Base-by-base conservation (phyloP, 2,113 vertebrate genomes). In the Otis tarda region DNA sequence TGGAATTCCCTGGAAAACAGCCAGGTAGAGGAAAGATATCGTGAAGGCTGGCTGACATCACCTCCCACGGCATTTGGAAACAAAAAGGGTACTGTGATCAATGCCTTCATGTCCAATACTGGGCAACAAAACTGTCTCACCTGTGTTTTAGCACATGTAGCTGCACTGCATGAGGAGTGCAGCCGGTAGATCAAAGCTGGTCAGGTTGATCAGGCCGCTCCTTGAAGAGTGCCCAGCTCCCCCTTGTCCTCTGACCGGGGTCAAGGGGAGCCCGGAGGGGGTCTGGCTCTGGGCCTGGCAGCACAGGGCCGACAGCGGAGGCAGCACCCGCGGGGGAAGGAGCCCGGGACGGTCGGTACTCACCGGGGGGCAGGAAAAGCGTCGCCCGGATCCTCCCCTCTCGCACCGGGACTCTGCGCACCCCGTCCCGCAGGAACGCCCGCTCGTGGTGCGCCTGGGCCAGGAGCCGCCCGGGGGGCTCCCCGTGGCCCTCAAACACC, bases 331-430 rank as follows among this genome's bases (percentile, higher is more conserved):
- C 1, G 14, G 9, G 16, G 14, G 22, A 71, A 33, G 31, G 76
- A 88, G 61, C 10, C n/a, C 14, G 9, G 60, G 21, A 10, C 1
- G 9, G 52, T n/a, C 12, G 6, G 41, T 69, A 55, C 97, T 97
- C 85, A 98, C 97, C 98, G 2, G 97, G 93, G 1, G 98, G 97
- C 77, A 98, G 82, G 94, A 98, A 98, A 30, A 98, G 96, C 21
- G 96, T 94, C 11, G 56, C 98, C 31, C 97, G 96, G 73, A 98
- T 35, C n/a, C 63, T 86, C 23, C 98, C 97, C 13, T 88, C 95
- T 31, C 97, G 96, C 85, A 98, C 97, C 1, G 94, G 96, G 28
- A 95, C 57, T 57, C 97, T 92, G 70, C 20, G 84, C 93, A 97
- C 88, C 7, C 98, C 97, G 1, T 97, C 94, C 20, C 80, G 41